Percentiles rank a stretch among this genome's conserved stretches.
phyloP scores from a whole-genome alignment of 2,888 invertebrate species.

The Agriopis marginaria region DNA sequence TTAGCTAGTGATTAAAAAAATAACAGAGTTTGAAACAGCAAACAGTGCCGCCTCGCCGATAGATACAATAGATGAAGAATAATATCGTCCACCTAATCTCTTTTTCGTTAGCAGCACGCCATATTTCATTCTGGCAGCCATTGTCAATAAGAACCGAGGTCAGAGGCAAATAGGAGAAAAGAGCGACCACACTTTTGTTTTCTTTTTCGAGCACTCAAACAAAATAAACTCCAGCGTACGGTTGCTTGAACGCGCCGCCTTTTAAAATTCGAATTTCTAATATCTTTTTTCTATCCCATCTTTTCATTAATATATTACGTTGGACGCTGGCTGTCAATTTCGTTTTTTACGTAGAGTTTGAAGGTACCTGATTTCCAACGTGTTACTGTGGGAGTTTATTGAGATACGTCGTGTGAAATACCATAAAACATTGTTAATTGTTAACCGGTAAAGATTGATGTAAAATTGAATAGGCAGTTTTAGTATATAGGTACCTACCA shows the following conservation, averaged over 20 bases:
- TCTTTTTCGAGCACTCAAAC: constrained; percentile 80
- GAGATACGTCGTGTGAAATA: constrained; percentile 61
- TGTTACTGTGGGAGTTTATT: constrained; percentile 68
- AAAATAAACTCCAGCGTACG: constrained; percentile 77
- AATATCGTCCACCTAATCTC: constrained; percentile 83
- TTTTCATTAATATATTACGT: constrained; percentile 85
- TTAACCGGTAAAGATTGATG: constrained; percentile 47
- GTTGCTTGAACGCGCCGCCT: constrained; percentile 81
- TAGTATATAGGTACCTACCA: constrained; percentile 10
- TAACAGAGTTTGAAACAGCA: constrained; percentile 66
- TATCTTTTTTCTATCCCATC: constrained; percentile 76
- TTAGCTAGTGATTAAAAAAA: constrained; percentile 74
- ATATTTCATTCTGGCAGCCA: constrained; percentile 86
- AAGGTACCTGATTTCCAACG: constrained; percentile 69
- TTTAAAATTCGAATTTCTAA: constrained; percentile 78
- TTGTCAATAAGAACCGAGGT: constrained; percentile 84
- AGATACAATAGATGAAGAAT: constrained; percentile 65
- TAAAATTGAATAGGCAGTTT: constrained; percentile 30
- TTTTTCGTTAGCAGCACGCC: constrained; percentile 81
- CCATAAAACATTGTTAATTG: constrained; percentile 57
- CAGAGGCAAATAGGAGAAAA: constrained; percentile 84
- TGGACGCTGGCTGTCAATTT: constrained; percentile 76
- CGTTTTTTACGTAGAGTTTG: constrained; percentile 63
- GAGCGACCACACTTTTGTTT: constrained; percentile 77
- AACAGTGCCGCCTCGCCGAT: constrained; percentile 67